Base-by-base conservation (phyloP, 2,888 invertebrate genomes). In the Chloroclystis v-ata region DNA sequence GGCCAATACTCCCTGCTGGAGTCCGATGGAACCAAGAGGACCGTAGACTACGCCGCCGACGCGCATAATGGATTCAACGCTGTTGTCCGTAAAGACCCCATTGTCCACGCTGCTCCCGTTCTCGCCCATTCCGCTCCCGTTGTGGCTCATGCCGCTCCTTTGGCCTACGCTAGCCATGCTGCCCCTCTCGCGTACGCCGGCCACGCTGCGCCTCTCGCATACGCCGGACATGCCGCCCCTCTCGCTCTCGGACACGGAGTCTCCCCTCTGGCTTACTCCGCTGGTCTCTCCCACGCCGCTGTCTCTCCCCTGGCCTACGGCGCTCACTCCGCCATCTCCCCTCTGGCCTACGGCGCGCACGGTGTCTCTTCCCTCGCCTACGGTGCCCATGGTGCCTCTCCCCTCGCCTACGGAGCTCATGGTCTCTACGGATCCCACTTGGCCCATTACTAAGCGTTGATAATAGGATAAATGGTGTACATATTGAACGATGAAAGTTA, bases 11-110 rank as follows among this genome's bases (percentile, higher is more conserved):
- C 84, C 4, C 78, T 85, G 45, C 68, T 91, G 79, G 72, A 90
- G 59, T 89, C 91, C 16, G 91, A 92, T 65, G 91, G 91, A 60
- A 90, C 89, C 44, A 89, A 89, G 69, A 89, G 91, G 56, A 91
- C 89, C 24, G 91, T 92, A 0, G 91, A 92, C 73, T 90, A 90
- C 75, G 83, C 86, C 49, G 89, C 89, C 55, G 88, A 89, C 54
- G 81, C 83, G 16, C 75, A 89, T 65, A 81, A 85, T 54, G 89
- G 90, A 52, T 90, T 90, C 80, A 89, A 89, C 78, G 89, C 90
- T 10, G 70, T 89, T 43, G 90, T 90, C 24, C 85, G 83, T 63
- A 87, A 84, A 52, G 89, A 89, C 68, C 89, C 89, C 30, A 62
- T 65, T 26, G 59, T 69, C 46, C 70, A 68, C 32, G 70, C 72